phyloP scores from a whole-genome alignment of 1,140 invertebrate species.

The Brachionus rubens region DNA sequence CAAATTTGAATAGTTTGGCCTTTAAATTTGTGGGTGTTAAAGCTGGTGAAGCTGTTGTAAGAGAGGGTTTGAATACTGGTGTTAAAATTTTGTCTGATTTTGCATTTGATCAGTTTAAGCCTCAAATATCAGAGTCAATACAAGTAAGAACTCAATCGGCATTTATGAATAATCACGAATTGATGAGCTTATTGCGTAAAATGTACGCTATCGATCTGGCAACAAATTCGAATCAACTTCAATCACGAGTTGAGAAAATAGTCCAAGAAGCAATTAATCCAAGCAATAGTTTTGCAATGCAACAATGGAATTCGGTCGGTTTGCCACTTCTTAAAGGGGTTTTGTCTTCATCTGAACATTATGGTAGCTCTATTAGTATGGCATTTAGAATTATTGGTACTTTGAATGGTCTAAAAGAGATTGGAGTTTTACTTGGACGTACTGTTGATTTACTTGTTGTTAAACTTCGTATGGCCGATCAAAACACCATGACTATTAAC shows the following conservation, averaged over 20 bases:
- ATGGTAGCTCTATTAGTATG: background rate
- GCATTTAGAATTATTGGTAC: background rate
- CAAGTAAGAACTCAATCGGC: background rate
- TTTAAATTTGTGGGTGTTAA: background rate
- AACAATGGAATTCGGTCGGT: background rate
- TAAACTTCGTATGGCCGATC: background rate
- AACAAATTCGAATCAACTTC: background rate
- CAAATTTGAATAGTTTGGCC: background rate
- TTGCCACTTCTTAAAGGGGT: background rate
- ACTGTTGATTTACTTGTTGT: background rate
- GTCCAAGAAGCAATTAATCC: background rate
- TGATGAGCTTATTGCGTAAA: background rate
- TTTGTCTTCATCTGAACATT: background rate
- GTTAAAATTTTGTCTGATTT: background rate
- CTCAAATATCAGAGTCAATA: background rate
- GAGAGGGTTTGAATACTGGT: conserved; percentile 21
- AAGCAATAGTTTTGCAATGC: too few species aligned
- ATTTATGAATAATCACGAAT: background rate
- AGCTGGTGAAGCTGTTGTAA: background rate
- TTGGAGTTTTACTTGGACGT: background rate
- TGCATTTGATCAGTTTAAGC: background rate
- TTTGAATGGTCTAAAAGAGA: background rate
- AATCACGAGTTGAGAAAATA: background rate
- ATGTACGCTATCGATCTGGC: background rate
- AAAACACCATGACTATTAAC: background rate